Conservation (phyloP, 2,113 vertebrate species). For the Malurus melanocephalus region DNA sequence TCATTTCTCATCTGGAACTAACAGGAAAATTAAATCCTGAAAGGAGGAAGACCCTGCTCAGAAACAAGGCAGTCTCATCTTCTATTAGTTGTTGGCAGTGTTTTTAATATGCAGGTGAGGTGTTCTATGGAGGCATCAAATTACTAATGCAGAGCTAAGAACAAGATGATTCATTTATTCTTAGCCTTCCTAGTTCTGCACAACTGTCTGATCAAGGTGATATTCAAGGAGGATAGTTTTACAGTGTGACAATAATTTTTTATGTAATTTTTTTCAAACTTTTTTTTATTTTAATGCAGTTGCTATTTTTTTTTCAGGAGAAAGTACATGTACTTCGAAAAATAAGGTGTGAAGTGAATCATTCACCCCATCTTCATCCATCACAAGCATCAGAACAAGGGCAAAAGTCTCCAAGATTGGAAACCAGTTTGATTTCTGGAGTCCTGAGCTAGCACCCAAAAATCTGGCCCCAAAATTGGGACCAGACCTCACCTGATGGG, state of each 20-base stretch:
- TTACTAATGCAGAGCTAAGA: slow-evolving; percentile 24
- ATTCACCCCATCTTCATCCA: background rate
- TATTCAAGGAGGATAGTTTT: slow-evolving; percentile 46
- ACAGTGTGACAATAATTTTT: slow-evolving; percentile 4
- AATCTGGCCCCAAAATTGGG: background rate
- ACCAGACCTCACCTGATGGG: background rate
- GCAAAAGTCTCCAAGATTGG: background rate
- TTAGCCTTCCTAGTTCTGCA: background rate
- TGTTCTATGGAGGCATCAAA: slow-evolving; percentile 7
- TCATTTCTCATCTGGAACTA: background rate
- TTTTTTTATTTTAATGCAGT: background rate
- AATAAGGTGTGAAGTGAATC: background rate
- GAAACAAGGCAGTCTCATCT: background rate
- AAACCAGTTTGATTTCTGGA: background rate
- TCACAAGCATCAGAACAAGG: background rate
- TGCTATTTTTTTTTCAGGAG: slow-evolving; percentile 19
- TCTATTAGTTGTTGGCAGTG: background rate
- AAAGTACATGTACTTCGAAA: background rate
- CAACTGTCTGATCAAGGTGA: slow-evolving; percentile 36
- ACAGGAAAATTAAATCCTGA: background rate
- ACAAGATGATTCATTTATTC: slow-evolving; percentile 37
- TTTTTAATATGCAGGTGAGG: slow-evolving; percentile 24
- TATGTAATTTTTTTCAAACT: slow-evolving; percentile 12
- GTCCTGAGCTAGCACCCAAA: background rate
- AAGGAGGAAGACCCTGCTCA: background rate